Evolutionary conservation across 2,113 vertebrate species (phyloP), one percentile per base, ranked within the genome.

Genomic region (Danionella cerebrum): DNA sequence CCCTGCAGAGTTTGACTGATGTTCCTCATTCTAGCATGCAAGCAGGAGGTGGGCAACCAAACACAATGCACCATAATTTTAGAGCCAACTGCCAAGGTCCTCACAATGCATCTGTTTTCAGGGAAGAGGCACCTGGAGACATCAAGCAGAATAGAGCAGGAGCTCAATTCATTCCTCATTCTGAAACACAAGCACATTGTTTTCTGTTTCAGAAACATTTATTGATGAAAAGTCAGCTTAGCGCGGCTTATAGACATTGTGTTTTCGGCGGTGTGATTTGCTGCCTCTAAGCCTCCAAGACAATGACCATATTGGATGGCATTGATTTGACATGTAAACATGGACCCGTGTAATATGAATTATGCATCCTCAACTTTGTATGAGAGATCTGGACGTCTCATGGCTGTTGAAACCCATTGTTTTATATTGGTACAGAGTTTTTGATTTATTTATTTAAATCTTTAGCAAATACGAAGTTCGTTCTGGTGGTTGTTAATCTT

Each of bases 1-100:
- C 59, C 59, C 59, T 63, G 59, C 29, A 48, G 59, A 36, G 59
- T 63, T 21, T 48, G 59, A 63, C 59, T 63, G 59, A 63, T 63
- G 59, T 63, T 63, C 59, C 29, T 48, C 29, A 63, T 63, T 48
- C 59, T 63, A 24, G 59, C 59, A 63, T 47, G 44, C 42, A 48
- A 63, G 59, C 36, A 63, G 59, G 44, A 48, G 59, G 59, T 63
- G 59, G 42, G 44, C 59, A 14, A 16, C 29, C 42, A 16, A 63
- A 63, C 29, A 48, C 59, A 48, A 63, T 63, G 42, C 59, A 24
- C 42, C 5, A 5, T 63, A 63, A 63, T 63, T 63, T 63, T 63
- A 48, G 42, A 33, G 27, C 59, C 22, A 63, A 63, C 42, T 63
- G 44, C 59, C 31, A 47, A 9, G 42, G 18, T 3, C 8, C 8